Evolutionary conservation across 1,140 invertebrate genomes (phyloP).

Genomic region (Drosophila biarmipes): DNA sequence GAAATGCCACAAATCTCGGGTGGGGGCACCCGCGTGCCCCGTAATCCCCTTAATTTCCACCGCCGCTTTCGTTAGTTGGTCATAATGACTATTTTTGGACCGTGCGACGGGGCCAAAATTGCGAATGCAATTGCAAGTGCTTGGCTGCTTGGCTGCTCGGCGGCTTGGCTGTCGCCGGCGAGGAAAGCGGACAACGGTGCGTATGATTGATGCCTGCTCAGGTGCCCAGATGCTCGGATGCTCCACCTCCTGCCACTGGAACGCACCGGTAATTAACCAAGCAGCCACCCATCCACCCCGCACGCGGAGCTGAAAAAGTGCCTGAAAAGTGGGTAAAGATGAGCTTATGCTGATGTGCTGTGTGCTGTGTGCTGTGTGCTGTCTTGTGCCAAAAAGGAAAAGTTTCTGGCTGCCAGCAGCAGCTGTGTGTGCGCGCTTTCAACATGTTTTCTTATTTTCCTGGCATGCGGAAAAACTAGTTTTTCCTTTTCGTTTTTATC

Average conservation of each 20-base stretch:
- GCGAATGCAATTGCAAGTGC: conserved; percentile 27
- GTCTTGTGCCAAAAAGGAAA: conserved; percentile 55
- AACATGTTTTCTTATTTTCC: conserved; percentile 56
- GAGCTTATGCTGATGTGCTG: conserved; percentile 51
- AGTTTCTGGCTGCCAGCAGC: conserved; percentile 53
- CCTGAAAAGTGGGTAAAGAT: conserved; percentile 77
- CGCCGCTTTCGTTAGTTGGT: conserved; percentile 42
- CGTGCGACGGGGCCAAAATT: conserved; percentile 54
- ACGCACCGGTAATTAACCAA: conserved; percentile 62
- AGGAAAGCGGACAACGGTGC: conserved; percentile 58
- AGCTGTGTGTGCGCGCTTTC: conserved; percentile 36
- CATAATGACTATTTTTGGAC: conserved; percentile 77
- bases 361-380: background rate
- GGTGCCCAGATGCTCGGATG: conserved; percentile 3
- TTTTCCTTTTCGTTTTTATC: conserved; percentile 65
- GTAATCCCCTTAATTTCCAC: background rate
- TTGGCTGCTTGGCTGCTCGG: background rate
- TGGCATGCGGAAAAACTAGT: conserved; percentile 79
- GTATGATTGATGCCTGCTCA: conserved; percentile 63
- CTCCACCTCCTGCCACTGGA: conserved; percentile 6
- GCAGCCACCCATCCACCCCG: background rate
- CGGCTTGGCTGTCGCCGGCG: conserved; percentile 10
- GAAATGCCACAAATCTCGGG: conserved; percentile 38
- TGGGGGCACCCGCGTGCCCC: conserved; percentile 11
- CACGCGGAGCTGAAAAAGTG: conserved; percentile 1